Evolutionary conservation across 2,888 invertebrate species (phyloP).

Genomic region (Apoda limacodes): DNA sequence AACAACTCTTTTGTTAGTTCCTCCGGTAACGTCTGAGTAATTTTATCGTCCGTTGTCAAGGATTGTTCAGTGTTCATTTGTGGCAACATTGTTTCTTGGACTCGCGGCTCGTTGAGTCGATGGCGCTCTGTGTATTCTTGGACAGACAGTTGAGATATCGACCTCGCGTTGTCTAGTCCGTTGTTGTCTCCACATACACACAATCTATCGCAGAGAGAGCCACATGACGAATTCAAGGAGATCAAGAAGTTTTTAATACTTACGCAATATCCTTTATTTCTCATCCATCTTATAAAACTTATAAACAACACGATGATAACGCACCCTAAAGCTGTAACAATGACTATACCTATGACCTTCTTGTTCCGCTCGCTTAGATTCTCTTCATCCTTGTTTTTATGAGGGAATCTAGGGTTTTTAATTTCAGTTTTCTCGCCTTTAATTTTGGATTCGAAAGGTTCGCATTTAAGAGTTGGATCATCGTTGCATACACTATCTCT

Average conservation of each 20-base stretch:
- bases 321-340: conserved; percentile 63
- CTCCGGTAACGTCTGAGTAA: conserved; percentile 79
- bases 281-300: conserved; percentile 68
- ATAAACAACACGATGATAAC: conserved; percentile 65
- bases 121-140: conserved; percentile 74
- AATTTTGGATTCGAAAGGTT: conserved; percentile 54
- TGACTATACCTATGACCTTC: conserved; percentile 59
- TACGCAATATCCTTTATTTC: conserved; percentile 65
- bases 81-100: conserved; percentile 45
- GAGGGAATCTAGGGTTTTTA: conserved; percentile 58
- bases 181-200: conserved; percentile 50
- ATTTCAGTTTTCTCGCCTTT: conserved; percentile 39
- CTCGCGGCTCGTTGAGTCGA: conserved; percentile 67
- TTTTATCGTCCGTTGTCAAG: conserved; percentile 68
- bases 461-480: conserved; percentile 65
- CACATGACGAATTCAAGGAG: conserved; percentile 46
- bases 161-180: conserved; percentile 68
- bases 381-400: conserved; percentile 32
- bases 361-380: conserved; percentile 40
- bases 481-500: conserved; percentile 70
- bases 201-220: conserved; percentile 43
- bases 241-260: conserved; percentile 48
- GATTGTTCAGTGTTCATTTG: conserved; percentile 30
- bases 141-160: conserved; percentile 70
- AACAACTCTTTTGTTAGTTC: conserved; percentile 80